Evolutionary conservation across 2,113 vertebrate genomes (phyloP), one percentile per base, ranked within the genome.

Genomic region (Puma concolor): DNA sequence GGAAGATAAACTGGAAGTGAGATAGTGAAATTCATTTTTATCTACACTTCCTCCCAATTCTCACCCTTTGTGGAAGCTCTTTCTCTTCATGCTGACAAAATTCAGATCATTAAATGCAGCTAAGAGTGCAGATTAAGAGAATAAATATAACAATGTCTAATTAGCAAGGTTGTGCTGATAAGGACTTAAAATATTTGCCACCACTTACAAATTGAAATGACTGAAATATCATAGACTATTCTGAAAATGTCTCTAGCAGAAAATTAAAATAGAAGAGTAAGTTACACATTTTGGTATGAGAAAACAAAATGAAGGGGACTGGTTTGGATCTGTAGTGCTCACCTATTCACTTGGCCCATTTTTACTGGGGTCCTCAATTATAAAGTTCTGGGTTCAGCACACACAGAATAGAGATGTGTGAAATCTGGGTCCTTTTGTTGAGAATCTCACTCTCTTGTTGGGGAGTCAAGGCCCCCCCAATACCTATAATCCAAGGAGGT

Each of bases 11-110:
- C 95, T 96, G 97, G 96, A 96, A 97, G 96, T 93, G 96, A 97
- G 97, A 98, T 86, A 95, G 95, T 93, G 91, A 97, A 95, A 97
- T 80, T 94, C 97, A 85, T 97, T 97, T 97, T 97, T 96, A 98
- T 96, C 96, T 96, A 17, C 90, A 82, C 91, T 95, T 88, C 97
- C 93, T 94, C 84, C 81, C 79, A 54, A 4, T 92, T 97, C 97
- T 91, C 93, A 96, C 90, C 69, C 94, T 97, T 93, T 95, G 89
- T 80, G 57, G 74, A 48, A 91, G 88, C 86, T 96, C 93, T 91
- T 98, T 96, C 84, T 94, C 76, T 85, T 95, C 87, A 38, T 54
- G 57, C 87, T 95, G 96, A 94, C 88, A 97, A 96, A 94, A 95
- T 88, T 91, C 52, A 86, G 88, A 97, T 95, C 84, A 95, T 97